Conservation (phyloP, 2,113 vertebrate species). For the Corythoichthys intestinalis region DNA sequence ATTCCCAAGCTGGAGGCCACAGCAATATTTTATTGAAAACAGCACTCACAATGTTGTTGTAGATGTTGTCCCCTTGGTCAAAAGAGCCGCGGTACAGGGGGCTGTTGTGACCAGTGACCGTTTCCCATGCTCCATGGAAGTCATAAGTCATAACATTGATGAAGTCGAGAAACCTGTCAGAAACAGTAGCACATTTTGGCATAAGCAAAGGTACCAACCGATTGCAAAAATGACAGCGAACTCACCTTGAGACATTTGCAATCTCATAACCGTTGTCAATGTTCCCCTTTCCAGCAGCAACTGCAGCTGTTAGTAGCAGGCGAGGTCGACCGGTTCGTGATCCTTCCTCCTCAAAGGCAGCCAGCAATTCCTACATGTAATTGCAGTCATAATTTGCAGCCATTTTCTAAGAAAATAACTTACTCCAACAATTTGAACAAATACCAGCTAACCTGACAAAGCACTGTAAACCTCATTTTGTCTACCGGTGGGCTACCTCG, state of each 20-base stretch:
- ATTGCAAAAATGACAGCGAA: constrained; percentile 3
- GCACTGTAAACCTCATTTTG: constrained; percentile 68
- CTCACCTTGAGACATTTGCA: constrained; percentile 66
- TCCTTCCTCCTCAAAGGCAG: constrained; percentile 68
- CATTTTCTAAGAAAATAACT: not conserved
- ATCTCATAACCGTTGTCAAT: constrained; percentile 73
- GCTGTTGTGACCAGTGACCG: constrained; percentile 72
- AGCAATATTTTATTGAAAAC: not conserved
- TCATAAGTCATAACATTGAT: constrained; percentile 78
- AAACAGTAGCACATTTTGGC: constrained; percentile 1
- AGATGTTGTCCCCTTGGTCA: constrained; percentile 20
- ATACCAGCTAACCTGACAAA: constrained; percentile 64
- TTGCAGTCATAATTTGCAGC: not conserved
- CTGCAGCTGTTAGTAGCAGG: constrained; percentile 74
- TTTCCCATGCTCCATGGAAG: constrained; percentile 71
- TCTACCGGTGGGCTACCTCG: constrained; percentile 73
- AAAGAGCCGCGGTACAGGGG: constrained; percentile 56
- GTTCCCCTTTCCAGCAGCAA: constrained; percentile 57
- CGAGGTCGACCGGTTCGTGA: constrained; percentile 32
- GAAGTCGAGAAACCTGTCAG: constrained; percentile 68
- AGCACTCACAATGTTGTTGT: constrained; percentile 63
- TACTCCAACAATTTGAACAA: not conserved
- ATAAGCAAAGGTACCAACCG: not conserved
- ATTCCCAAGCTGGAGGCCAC: not conserved
- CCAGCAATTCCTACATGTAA: constrained; percentile 64